These are phyloP conservation scores for Anoplolepis gracilipes DNA, from an alignment of 1,140 invertebrate species.

Conservation along the genomic window DNA sequence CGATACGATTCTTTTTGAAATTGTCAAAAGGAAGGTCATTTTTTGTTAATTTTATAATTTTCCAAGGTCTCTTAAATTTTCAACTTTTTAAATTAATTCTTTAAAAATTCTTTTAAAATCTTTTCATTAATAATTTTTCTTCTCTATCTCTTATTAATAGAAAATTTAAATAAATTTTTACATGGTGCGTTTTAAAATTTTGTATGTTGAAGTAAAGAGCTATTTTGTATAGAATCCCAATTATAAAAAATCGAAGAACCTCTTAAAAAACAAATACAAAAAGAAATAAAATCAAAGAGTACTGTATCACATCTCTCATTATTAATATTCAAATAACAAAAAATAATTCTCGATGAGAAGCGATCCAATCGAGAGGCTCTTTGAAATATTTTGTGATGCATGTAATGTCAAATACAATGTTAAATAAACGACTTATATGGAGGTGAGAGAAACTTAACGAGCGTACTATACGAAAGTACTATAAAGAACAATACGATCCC, in stretches of 20 bases:
- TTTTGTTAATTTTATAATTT: background rate
- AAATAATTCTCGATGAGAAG: background rate
- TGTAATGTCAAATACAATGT: constrained; percentile 1
- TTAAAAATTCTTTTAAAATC: background rate
- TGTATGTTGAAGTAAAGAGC: background rate
- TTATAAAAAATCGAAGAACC: background rate
- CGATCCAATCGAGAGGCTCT: background rate
- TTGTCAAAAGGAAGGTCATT: background rate
- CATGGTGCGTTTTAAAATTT: background rate
- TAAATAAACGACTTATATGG: constrained; percentile 9
- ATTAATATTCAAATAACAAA: constrained; percentile 21
- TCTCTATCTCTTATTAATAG: background rate
- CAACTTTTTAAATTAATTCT: background rate
- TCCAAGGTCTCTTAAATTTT: background rate
- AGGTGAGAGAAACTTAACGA: constrained; percentile 24
- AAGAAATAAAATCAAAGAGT: background rate
- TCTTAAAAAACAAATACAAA: background rate
- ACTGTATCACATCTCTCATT: background rate
- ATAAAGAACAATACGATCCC: constrained; percentile 47
- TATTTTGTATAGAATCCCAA: background rate
- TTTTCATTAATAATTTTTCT: background rate
- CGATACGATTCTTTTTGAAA: background rate
- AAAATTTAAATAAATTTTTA: constrained; percentile 3
- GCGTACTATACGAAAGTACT: constrained; percentile 3
- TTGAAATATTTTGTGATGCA: constrained; percentile 19